phyloP scores from a whole-genome alignment of 2,113 vertebrate species.

The Melospiza georgiana region DNA sequence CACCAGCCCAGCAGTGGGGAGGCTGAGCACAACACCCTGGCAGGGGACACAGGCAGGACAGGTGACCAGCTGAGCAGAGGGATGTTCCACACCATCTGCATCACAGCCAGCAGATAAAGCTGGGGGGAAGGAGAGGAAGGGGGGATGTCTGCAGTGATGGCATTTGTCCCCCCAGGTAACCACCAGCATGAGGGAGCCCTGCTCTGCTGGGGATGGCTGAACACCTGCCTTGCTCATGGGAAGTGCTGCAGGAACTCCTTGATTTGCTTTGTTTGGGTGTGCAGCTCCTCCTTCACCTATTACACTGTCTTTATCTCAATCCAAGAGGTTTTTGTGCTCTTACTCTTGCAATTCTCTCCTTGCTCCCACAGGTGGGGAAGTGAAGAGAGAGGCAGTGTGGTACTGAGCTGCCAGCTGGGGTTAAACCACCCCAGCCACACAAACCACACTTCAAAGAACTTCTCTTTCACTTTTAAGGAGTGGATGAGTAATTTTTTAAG shows the following conservation, averaged over 20 bases:
- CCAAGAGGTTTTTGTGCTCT: not conserved
- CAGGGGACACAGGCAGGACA: not conserved
- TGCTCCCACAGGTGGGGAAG: not conserved
- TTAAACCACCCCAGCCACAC: not conserved
- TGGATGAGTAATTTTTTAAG: not conserved
- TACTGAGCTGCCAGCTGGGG: not conserved
- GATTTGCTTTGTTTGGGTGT: not conserved
- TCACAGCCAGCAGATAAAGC: not conserved
- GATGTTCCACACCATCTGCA: not conserved
- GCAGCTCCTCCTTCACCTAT: not conserved
- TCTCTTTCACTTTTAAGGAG: slow-evolving; percentile 8
- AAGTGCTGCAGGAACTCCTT: not conserved
- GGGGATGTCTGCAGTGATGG: not conserved
- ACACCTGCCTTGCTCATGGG: not conserved
- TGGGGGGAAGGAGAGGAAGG: not conserved
- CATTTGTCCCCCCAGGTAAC: not conserved
- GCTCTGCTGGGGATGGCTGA: not conserved
- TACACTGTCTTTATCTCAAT: not conserved
- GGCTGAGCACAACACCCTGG: not conserved
- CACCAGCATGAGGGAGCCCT: not conserved
- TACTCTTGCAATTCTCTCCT: not conserved
- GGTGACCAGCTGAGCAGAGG: not conserved
- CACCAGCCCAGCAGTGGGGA: not conserved
- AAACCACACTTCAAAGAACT: slow-evolving; percentile 6
- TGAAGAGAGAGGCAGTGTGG: not conserved